Base-by-base conservation (phyloP, 1,140 invertebrate species). In the Sminthurinus signatus region DNA sequence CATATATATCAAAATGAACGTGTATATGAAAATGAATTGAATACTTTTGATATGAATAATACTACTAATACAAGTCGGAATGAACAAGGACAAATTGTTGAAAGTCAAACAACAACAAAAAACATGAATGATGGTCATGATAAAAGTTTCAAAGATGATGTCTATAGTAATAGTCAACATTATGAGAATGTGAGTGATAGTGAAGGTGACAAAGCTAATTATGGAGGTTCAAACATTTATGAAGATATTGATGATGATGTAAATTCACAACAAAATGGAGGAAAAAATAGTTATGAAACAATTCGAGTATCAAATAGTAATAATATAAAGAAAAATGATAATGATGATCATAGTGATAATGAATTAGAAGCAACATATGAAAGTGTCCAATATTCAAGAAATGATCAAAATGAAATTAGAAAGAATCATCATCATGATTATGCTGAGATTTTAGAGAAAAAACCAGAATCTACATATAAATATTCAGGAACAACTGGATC, bases 181-280 rank as follows among this genome's bases (percentile, higher is more conserved):
- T 70, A 70, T 43, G 68, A 70, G 59, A 63, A 66, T 39, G 31
- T 66, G 2, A 65, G 62, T 54, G 62, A 64, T 23, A 14, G 15
- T 19, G 60, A 65, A 36, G 44, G 10, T 17, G 50, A 58, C 1
- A 51, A 55, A 17, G 25, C 12, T 21, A 48, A 23, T 1, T 43
- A 64, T 23, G 62, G 60, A 17, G 64, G 62, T 39, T 54, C 23
- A 27, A 64, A 66, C 29, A 66, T 70, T 44, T 70, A 70, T 32
- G 68, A 70, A 61, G 68, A 70, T 42, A 66, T 70, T 27, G 68
- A 66, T 43, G 61, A 65, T 28, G 67, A 69, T 19, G 21, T 39
- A 27, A 32, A 48, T 17, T 27, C 31, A 52, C 10, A 52, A n/a
- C 8, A 51, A 56, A n/a, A 25, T 27, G 32, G 32, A 52, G 12